Evolutionary conservation across 1,140 invertebrate genomes (phyloP).

Genomic region (Callitettix versicolor): DNA sequence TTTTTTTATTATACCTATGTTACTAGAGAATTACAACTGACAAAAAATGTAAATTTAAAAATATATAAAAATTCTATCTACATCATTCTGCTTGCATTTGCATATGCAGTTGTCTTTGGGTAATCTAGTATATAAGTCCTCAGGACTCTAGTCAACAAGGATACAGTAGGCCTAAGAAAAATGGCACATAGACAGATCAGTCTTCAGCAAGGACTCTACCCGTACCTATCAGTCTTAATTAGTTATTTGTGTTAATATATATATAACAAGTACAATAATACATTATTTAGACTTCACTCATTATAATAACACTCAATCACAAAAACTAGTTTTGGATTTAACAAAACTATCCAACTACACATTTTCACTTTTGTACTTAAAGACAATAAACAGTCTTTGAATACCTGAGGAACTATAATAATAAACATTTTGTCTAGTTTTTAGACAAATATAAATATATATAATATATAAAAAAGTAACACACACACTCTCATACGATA

Average conservation of each 20-base stretch:
- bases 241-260: constrained; percentile 6
- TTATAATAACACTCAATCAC: too few species aligned
- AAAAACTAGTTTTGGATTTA: constrained; percentile 11
- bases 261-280: constrained; percentile 3
- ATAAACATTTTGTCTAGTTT: constrained; percentile 4
- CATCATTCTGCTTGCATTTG: too few species aligned
- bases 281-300: too few species aligned
- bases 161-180: not conserved
- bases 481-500: constrained; percentile 8
- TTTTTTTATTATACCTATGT: too few species aligned
- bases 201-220: not conserved
- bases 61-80: too few species aligned
- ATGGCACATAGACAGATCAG: constrained; percentile 4
- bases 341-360: not conserved
- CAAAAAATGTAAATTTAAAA: too few species aligned
- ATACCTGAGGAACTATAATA: constrained; percentile 10
- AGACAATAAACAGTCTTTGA: constrained; percentile 6
- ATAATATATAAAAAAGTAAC: constrained; percentile 6
- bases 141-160: constrained; percentile 6
- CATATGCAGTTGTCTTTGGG: constrained; percentile 2
- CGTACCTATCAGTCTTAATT: constrained; percentile 4
- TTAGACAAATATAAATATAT: constrained; percentile 8
- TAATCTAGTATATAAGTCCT: constrained; percentile 1
- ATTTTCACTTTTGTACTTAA: constrained; percentile 9
- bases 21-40: too few species aligned